Base-by-base conservation (phyloP, 2,888 invertebrate species). In the Salpingus planirostris region DNA sequence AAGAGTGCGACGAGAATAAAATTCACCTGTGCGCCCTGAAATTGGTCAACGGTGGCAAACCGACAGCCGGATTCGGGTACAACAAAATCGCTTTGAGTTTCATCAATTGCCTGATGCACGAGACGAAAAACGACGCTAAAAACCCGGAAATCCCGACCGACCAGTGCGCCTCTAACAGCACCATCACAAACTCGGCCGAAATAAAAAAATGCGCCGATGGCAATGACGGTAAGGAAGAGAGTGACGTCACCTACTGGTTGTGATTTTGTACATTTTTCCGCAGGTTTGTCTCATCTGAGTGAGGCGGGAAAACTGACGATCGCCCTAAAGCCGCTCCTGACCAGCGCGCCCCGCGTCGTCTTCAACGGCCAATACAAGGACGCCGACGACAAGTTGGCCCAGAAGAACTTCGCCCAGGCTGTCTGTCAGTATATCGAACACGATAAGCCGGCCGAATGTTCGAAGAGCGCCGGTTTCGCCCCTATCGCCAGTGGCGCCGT, bases 1-100 rank as follows among this genome's bases (percentile, higher is more conserved):
- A 71, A 15, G 84, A 84, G 55, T 84, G 84, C 59, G 71, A 73
- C 41, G 82, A 81, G 7, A 83, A 84, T 57, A 81, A 78, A 67
- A 74, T 82, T 42, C 75, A 76, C 49, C 70, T 73, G 2, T 76
- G 76, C 42, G 74, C 73, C 3, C 36, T 69, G 8, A 44, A 55
- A 11, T 38, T 56, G 12, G 57, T 60, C 10, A 53, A 56, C 14
- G 42, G 47, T n/a, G 53, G 50, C 3, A 40, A 47, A 15, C 40
- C 44, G 6, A 42, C 46, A 2, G 45, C 44, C 7, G 46, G 44
- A 10, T 30, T 49, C 35, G 29, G 47, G 36, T 24, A 31, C 27
- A 50, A 50, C 36, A 53, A 46, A 33, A 37, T 50, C 7, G 45
- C 59, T 2, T 45, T 74, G 55, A 72, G 70, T 32, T 67, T 75